phyloP scores from a whole-genome alignment of 1,140 invertebrate genomes.

The Eurosta solidaginis region DNA sequence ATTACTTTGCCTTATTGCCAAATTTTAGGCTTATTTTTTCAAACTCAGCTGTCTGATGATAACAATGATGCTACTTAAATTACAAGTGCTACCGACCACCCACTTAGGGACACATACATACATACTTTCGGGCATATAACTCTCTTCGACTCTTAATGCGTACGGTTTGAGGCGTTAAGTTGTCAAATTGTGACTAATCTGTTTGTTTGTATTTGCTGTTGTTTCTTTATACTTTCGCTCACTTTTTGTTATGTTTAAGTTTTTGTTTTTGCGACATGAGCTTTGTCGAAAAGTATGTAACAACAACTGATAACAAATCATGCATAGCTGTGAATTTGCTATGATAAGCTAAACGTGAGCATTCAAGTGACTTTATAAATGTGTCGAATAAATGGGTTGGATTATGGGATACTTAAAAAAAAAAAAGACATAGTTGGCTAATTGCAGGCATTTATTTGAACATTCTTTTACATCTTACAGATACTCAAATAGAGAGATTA shows the following conservation, averaged over 20 bases:
- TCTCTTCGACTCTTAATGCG: background rate
- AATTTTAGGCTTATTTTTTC: background rate
- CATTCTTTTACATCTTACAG: background rate
- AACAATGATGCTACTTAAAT: background rate
- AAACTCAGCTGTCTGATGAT: background rate
- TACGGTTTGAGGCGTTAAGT: background rate
- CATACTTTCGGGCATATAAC: background rate
- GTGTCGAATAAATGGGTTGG: too few relatives aligned
- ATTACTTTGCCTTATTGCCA: background rate
- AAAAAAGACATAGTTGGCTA: background rate
- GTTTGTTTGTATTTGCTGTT: background rate
- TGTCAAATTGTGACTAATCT: background rate
- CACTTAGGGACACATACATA: background rate
- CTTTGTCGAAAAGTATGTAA: background rate
- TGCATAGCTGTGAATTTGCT: slow-evolving; percentile 21
- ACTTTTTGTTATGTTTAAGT: background rate
- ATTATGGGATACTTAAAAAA: slow-evolving; percentile 9
- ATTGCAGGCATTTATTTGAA: background rate
- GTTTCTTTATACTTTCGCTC: background rate
- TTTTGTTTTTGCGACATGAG: background rate
- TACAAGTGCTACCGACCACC: background rate
- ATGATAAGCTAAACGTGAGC: background rate
- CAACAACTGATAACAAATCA: background rate
- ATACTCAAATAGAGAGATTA: too few relatives aligned
- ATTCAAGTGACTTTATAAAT: slow-evolving; percentile 2